Base-by-base conservation (phyloP, 2,797 vertebrate genomes). In the Melanotaenia parkinsoni region DNA sequence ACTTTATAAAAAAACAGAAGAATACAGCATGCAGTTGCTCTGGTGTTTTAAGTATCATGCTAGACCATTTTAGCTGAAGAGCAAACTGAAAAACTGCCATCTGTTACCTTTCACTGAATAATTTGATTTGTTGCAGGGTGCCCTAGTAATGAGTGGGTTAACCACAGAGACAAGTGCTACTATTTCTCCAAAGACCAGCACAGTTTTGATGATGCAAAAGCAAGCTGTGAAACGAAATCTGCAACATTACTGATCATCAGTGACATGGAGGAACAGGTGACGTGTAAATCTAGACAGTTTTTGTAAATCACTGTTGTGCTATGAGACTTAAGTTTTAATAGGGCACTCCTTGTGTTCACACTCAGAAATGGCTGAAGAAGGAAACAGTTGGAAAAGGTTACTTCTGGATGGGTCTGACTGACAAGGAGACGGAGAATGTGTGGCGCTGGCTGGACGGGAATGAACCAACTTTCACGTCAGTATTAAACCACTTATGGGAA, bases 331-430 rank as follows among this genome's bases (percentile, higher is more conserved):
- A n/a, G 26, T 47, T 28, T 28, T 67, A 57, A 66, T 45, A 30
- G 16, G 22, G 14, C 10, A 8, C 1, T 35, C 63, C 16, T 75
- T 58, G 63, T 79, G 61, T 91, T 88, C 89, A 70, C 10, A 0
- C 59, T 84, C 89, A 99, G 97, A 94, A 94, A 95, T 99, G 96
- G 96, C 88, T 99, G 72, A 95, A 94, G 89, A 95, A 90, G 68
- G 95, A 97, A 80, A 94, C 91, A 4, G 30, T 76, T 7, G 95
- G 94, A 50, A 96, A 94, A 86, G 95, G 96, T 14, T 97, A 93
- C 87, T 96, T 97, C 90, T 99, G 98, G 98, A 96, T 99, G 61
- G 98, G 97, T 62, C 94, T 99, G 79, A 97, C 97, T 0, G 97
- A 99, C 86, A 89, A 51, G 18, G 91, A 91, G 53, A 90, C 93